phyloP scores from a whole-genome alignment of 1,140 invertebrate species.

The Anadara kagoshimensis region DNA sequence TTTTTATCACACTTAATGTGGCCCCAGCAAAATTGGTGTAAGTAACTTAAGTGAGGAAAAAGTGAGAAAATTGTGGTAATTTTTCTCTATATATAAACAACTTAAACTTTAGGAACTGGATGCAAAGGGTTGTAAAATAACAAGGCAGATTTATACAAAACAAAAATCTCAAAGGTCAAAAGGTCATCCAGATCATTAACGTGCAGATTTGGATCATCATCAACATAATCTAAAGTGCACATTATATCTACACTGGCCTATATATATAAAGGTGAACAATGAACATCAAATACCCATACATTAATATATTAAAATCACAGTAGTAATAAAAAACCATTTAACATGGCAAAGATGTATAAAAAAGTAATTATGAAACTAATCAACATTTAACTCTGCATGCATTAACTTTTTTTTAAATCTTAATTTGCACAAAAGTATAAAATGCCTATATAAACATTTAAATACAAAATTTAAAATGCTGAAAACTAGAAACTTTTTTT shows the following conservation, averaged over 20 bases:
- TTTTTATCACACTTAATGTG: too few species aligned
- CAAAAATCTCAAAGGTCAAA: too few species aligned
- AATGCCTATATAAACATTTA: constrained; percentile 41
- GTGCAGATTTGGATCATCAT: too few species aligned
- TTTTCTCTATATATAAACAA: too few species aligned
- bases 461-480: constrained; percentile 48
- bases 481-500: constrained; percentile 26
- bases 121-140: too few species aligned
- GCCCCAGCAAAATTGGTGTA: too few species aligned
- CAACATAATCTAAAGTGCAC: too few species aligned
- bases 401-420: constrained; percentile 32
- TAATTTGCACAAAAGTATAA: constrained; percentile 39
- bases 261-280: constrained; percentile 14
- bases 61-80: too few species aligned
- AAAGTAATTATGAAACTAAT: constrained; percentile 35
- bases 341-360: constrained; percentile 33
- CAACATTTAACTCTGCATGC: constrained; percentile 36
- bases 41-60: too few species aligned
- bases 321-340: constrained; percentile 32
- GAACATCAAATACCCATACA: not conserved
- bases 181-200: too few species aligned
- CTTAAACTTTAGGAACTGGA: too few species aligned
- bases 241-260: constrained; percentile 17
- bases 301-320: constrained; percentile 32
- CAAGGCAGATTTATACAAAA: too few species aligned